Evolutionary conservation across 2,888 invertebrate species (phyloP).

Genomic region (Psylliodes chrysocephalus): DNA sequence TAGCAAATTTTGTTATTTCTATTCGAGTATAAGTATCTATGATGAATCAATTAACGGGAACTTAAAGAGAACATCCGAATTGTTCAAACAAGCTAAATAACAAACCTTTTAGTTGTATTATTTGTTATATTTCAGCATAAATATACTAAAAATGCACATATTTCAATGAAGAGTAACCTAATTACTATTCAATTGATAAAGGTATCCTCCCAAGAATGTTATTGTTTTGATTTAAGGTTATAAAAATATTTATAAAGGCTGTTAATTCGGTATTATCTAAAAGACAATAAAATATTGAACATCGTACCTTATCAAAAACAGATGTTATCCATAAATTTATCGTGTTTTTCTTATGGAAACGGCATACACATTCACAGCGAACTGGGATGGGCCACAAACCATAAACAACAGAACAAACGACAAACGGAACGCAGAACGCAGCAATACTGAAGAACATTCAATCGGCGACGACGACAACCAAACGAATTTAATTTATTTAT

Average conservation of each 20-base stretch:
- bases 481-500: slow-evolving; percentile 3
- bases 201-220: slow-evolving; percentile 12
- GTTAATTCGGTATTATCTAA: slow-evolving; percentile 28
- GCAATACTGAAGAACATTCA: neutral
- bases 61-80: neutral
- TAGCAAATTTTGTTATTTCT: neutral
- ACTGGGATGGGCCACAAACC: slow-evolving; percentile 66
- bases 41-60: slow-evolving; percentile 16
- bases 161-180: neutral
- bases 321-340: slow-evolving; percentile 61
- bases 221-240: slow-evolving; percentile 40
- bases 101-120: neutral
- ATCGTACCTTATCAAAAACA: slow-evolving; percentile 61
- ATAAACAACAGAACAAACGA: slow-evolving; percentile 60
- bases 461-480: neutral
- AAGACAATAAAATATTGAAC: slow-evolving; percentile 24
- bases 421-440: slow-evolving; percentile 10
- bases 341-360: slow-evolving; percentile 58
- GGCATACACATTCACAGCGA: slow-evolving; percentile 65
- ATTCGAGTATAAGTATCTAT: neutral
- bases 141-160: neutral
- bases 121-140: neutral
- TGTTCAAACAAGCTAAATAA: neutral
- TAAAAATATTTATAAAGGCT: slow-evolving; percentile 32
- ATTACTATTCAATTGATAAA: neutral